Conservation (phyloP, 2,797 vertebrate genomes). For the Phoxinus dragarum region DNA sequence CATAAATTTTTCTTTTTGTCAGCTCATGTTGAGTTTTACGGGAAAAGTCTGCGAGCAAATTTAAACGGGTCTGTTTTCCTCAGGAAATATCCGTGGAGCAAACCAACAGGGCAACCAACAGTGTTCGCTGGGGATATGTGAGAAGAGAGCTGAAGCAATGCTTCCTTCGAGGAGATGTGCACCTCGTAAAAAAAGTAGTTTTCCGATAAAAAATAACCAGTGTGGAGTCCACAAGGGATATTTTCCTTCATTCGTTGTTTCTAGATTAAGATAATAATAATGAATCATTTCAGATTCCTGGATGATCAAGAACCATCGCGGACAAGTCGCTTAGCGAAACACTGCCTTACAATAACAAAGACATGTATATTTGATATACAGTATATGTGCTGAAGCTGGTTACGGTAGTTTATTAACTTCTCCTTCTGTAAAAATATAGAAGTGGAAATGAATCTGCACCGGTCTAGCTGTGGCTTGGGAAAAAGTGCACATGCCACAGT, state of each 20-base stretch:
- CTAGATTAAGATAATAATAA: neutral
- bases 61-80: constrained; percentile 80
- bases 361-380: constrained; percentile 8
- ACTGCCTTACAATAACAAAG: constrained; percentile 13
- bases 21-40: constrained; percentile 45
- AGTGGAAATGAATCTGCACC: constrained; percentile 66
- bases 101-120: constrained; percentile 62
- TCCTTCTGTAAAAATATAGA: constrained; percentile 62
- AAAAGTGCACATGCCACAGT: constrained; percentile 64
- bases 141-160: constrained; percentile 13
- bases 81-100: constrained; percentile 82
- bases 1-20: constrained; percentile 26
- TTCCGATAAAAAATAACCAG: neutral
- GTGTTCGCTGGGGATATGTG: constrained; percentile 24
- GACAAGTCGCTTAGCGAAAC: neutral
- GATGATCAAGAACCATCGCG: neutral
- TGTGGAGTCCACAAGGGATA: neutral
- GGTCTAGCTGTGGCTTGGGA: constrained; percentile 57
- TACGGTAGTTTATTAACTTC: constrained; percentile 59
- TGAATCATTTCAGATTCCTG: neutral
- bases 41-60: constrained; percentile 63
- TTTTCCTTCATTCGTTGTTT: neutral
- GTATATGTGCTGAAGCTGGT: constrained; percentile 28
- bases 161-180: constrained; percentile 16
- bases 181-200: constrained; percentile 9